Evolutionary conservation across 2,797 vertebrate genomes (phyloP), one percentile per base, ranked within the genome.

Genomic region (Antrozous pallidus): DNA sequence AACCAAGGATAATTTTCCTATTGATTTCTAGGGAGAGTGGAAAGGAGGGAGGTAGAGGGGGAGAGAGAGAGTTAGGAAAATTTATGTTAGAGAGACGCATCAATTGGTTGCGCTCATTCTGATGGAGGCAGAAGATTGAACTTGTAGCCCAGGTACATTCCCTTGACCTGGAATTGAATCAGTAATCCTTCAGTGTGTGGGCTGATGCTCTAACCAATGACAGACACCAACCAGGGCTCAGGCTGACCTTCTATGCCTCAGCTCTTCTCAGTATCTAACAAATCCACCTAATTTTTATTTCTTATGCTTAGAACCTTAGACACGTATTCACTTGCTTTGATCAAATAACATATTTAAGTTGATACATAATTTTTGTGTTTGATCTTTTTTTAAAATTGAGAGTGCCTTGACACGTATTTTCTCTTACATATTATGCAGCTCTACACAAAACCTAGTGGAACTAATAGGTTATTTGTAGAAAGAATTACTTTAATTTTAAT

Each of bases 321-420:
- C 20, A 45, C 16, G 14, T 45, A 71, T 20, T 17, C 12, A 67
- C 11, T 73, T 93, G 33, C 6, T 33, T 91, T 89, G 87, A 73
- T 80, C 31, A 71, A 93, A 71, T 10, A 86, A 13, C 58, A 22
- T 40, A 6, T 77, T 96, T 87, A 70, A 78, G 3, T 81, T 69
- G 33, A 54, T 47, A 91, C 67, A 70, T 88, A 88, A 80, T 73
- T 95, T 94, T 95, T 28, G 16, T 49, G 28, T 67, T 73, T 95
- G 8, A 28, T 71, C 20, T 38, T 79, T 38, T 94, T 28, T 70
- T 78, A 56, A 42, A 69, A 40, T 70, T 54, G 22, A 51, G 71
- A 69, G 2, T 56, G 0, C 42, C 49, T 88, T 58, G 47, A 61
- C 13, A 54, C 38, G 2, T 47, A 20, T 90, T 92, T 88, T 90